phyloP scores from a whole-genome alignment of 2,113 vertebrate genomes.

The Embiotoca jacksoni region DNA sequence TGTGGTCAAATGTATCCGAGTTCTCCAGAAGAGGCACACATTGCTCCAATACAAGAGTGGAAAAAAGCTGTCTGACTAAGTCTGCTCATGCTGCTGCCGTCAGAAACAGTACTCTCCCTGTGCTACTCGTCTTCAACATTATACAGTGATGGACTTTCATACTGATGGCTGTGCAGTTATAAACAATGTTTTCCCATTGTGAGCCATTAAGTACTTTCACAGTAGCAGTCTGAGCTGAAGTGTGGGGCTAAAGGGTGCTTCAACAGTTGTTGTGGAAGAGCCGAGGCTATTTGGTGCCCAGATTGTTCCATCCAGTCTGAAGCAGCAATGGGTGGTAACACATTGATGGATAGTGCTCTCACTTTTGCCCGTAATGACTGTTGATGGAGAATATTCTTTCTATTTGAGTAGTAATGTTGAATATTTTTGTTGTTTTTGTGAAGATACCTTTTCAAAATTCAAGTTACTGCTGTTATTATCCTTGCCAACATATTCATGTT shows the following conservation, averaged over 20 bases:
- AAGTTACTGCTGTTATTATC: neutral
- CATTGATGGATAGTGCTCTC: slow-evolving; percentile 5
- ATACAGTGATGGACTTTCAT: slow-evolving; percentile 41
- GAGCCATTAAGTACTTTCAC: slow-evolving; percentile 69
- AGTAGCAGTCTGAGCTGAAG: slow-evolving; percentile 71
- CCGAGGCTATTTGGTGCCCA: slow-evolving; percentile 50
- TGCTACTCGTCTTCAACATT: slow-evolving; percentile 22
- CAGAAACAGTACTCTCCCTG: neutral
- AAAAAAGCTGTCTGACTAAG: neutral
- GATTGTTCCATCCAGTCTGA: slow-evolving; percentile 56
- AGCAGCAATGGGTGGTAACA: slow-evolving; percentile 26
- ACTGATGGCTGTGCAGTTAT: slow-evolving; percentile 58
- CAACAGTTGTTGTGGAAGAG: slow-evolving; percentile 64
- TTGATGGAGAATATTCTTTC: neutral
- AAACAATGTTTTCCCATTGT: slow-evolving; percentile 74
- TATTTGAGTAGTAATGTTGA: neutral
- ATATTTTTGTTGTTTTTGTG: slow-evolving; percentile 2
- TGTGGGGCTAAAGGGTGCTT: slow-evolving; percentile 70
- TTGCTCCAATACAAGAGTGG: neutral
- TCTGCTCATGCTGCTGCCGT: neutral
- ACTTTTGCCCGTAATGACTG: slow-evolving; percentile 9
- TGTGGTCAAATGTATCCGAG: neutral
- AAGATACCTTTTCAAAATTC: neutral
- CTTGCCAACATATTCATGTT: too few species aligned
- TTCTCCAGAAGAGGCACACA: slow-evolving; percentile 10